phyloP scores from a whole-genome alignment of 2,113 vertebrate species.

The Percopsis transmontana region DNA sequence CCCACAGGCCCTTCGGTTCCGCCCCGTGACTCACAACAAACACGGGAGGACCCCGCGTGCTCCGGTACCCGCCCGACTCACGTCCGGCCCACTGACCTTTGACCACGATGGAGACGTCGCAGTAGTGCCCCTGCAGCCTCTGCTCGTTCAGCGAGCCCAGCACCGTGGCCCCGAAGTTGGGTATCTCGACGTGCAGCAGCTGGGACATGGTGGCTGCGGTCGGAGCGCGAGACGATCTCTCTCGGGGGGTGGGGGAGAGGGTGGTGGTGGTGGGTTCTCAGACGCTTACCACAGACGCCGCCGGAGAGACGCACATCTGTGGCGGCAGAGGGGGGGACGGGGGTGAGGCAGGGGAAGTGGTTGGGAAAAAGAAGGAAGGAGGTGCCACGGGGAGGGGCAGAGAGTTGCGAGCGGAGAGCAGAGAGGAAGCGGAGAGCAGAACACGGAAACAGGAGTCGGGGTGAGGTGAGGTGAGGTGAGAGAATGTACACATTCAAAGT shows the following conservation, averaged over 20 bases:
- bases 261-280: background rate
- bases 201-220: slow-evolving; percentile 88
- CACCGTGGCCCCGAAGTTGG: slow-evolving; percentile 97
- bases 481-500: slow-evolving; percentile 51
- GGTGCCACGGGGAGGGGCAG: background rate
- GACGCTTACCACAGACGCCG: too few relatives aligned
- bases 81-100: slow-evolving; percentile 75
- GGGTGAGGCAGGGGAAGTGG: background rate
- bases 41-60: too few relatives aligned
- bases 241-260: slow-evolving; percentile 66
- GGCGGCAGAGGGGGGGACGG: background rate
- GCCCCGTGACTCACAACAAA: too few relatives aligned
- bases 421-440: background rate
- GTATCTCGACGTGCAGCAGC: slow-evolving; percentile 98
- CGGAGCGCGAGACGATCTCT: slow-evolving; percentile 77
- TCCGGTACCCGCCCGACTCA: background rate
- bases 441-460: background rate
- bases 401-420: background rate
- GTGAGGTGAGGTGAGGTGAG: slow-evolving; percentile 52
- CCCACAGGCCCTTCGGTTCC: too few relatives aligned
- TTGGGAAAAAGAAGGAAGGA: background rate
- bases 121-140: slow-evolving; percentile 94
- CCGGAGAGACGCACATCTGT: background rate
- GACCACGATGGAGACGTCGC: slow-evolving; percentile 98
- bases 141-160: slow-evolving; percentile 97